Conservation (phyloP, 1,140 invertebrate species). For the Doryteuthis pealeii region DNA sequence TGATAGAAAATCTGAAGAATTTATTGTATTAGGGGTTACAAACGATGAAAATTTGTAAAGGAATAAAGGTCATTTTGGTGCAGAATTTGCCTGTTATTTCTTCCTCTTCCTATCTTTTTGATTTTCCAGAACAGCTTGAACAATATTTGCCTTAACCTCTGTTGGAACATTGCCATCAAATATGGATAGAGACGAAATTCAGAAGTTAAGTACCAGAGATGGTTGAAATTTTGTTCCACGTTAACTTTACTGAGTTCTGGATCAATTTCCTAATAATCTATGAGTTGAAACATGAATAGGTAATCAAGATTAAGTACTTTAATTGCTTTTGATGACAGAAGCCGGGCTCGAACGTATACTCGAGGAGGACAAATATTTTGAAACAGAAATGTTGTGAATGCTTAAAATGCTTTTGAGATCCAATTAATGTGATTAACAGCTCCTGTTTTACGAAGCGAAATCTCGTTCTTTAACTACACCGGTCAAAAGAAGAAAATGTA, state of each 20-base stretch:
- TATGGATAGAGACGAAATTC: neutral
- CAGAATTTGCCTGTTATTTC: neutral
- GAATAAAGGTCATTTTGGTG: neutral
- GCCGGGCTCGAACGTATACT: neutral
- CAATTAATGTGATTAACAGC: neutral
- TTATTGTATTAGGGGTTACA: neutral
- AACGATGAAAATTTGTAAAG: neutral
- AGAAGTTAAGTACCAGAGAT: neutral
- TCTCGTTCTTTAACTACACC: neutral
- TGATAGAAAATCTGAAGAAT: neutral
- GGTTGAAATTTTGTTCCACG: neutral
- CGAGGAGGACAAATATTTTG: neutral
- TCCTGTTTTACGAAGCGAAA: neutral
- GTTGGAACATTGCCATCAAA: slow-evolving; percentile 2
- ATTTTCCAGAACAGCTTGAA: neutral
- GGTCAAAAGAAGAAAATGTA: neutral
- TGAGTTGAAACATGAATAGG: neutral
- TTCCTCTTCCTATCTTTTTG: neutral
- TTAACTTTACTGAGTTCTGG: neutral
- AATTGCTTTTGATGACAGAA: neutral
- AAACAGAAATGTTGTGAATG: neutral
- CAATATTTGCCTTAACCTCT: too few relatives aligned
- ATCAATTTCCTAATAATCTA: neutral
- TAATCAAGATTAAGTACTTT: neutral
- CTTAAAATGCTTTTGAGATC: neutral